Percentiles rank a stretch among this genome's conserved stretches.
Evolutionary conservation across 2,888 invertebrate species (phyloP).

Genomic region (Cheilosia urbana): DNA sequence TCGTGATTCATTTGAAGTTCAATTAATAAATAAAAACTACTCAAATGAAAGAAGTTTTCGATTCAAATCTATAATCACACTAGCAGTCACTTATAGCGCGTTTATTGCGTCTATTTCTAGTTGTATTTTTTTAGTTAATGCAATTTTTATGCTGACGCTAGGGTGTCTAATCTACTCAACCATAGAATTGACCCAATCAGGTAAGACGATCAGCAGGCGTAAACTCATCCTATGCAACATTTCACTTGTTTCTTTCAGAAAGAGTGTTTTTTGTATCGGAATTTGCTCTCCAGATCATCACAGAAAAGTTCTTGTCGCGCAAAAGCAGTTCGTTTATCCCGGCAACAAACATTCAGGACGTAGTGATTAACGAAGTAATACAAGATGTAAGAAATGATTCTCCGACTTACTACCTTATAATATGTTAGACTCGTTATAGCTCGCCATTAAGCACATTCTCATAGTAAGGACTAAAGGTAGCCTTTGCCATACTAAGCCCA

Average conservation of each 20-base stretch:
- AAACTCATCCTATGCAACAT: not conserved
- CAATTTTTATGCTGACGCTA: slow-evolving; percentile 67
- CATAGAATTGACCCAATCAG: slow-evolving; percentile 78
- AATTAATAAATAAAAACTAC: slow-evolving; percentile 58
- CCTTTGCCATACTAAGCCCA: slow-evolving; percentile 80
- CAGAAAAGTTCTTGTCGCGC: slow-evolving; percentile 79
- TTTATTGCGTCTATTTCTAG: slow-evolving; percentile 34
- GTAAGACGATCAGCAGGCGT: slow-evolving; percentile 72
- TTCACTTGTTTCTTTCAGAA: slow-evolving; percentile 77
- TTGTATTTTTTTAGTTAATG: slow-evolving; percentile 61
- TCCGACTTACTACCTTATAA: slow-evolving; percentile 4
- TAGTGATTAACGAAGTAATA: slow-evolving; percentile 84
- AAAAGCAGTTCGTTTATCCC: slow-evolving; percentile 81
- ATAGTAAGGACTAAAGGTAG: slow-evolving; percentile 82
- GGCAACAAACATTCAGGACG: slow-evolving; percentile 81
- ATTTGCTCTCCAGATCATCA: slow-evolving; percentile 82
- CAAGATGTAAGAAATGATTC: slow-evolving; percentile 80
- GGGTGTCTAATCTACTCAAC: slow-evolving; percentile 74
- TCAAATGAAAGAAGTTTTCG: slow-evolving; percentile 54
- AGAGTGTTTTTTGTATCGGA: slow-evolving; percentile 80
- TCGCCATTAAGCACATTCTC: slow-evolving; percentile 83
- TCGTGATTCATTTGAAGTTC: slow-evolving; percentile 66
- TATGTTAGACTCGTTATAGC: slow-evolving; percentile 76
- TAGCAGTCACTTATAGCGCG: slow-evolving; percentile 43
- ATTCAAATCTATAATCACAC: slow-evolving; percentile 37